Evolutionary conservation across 2,113 vertebrate genomes (phyloP).

Genomic region (Tychaedon coryphoeus): DNA sequence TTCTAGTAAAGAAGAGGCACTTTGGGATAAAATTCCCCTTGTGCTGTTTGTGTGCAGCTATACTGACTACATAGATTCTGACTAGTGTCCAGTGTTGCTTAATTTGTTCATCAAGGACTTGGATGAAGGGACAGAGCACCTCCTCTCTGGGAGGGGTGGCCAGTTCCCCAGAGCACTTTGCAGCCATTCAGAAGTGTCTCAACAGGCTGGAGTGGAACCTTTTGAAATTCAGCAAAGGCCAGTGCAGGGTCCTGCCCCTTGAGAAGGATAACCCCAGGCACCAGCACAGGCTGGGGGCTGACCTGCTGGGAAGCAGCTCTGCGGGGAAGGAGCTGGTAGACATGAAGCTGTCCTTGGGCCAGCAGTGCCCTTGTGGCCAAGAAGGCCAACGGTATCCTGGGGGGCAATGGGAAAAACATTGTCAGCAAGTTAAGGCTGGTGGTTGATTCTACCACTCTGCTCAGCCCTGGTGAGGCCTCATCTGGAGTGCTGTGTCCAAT

Average conservation of each 20-base stretch:
- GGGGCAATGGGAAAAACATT: not conserved
- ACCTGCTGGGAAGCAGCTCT: not conserved
- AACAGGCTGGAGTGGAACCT: not conserved
- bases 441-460: not conserved
- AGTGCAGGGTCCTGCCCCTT: not conserved
- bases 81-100: not conserved
- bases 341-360: not conserved
- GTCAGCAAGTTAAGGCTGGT: not conserved
- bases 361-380: not conserved
- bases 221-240: not conserved
- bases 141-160: accelerated
- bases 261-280: not conserved
- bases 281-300: not conserved
- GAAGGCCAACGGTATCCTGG: not conserved
- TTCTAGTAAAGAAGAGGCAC: not conserved
- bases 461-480: not conserved
- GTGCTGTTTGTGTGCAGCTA: not conserved
- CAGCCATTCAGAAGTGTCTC: not conserved
- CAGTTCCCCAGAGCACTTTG: accelerated
- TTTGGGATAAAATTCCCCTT: not conserved
- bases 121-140: not conserved
- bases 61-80: not conserved
- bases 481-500: not conserved
- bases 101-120: not conserved
- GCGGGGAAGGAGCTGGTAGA: not conserved